Base-by-base conservation (phyloP, 2,797 vertebrate genomes). In the Chelmon rostratus region DNA sequence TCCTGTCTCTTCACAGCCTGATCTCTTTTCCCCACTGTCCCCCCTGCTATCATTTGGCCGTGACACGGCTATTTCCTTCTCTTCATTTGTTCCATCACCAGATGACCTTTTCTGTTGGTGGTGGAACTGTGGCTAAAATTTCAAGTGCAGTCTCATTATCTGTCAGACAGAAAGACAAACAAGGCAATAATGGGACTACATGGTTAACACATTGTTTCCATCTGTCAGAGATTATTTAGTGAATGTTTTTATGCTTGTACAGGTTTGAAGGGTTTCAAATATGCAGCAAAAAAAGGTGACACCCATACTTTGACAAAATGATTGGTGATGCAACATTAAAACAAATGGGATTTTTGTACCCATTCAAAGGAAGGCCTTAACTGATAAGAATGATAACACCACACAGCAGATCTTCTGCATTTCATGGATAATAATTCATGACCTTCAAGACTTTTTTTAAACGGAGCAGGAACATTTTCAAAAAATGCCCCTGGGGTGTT, bases 1-100 rank as follows among this genome's bases (percentile, higher is more conserved):
- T 94, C 86, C 89, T 89, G 89, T 88, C 77, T 79, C 77, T 81
- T 83, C 73, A 21, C 75, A 64, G 84, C 76, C 83, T 79, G 82
- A 86, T 83, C 66, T 72, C 13, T 76, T 76, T 50, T 33, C 54
- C 69, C 68, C 71, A 11, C 56, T n/a, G 13, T 56, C 53, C 78
- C 57, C 56, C 40, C 64, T 38, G 65, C 74, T 90, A 86, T 93
- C 91, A 90, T 63, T 76, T 77, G 84, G 79, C 82, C 86, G 74
- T 81, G 81, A 88, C 82, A 57, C 3, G 23, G 44, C 69, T 67
- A 79, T 84, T 93, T 92, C 85, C 88, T 83, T 76, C 59, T 82
- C 53, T 73, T 72, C 70, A 87, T 89, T 89, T 86, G 81, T 89
- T 90, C 88, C 81, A 78, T 66, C 59, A 49, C 56, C 57, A 28